These are phyloP conservation scores for Cassiopea andromeda DNA, from an alignment of 30 jellyfish, hydroid and myxozoan species.

Conservation along the genomic window DNA sequence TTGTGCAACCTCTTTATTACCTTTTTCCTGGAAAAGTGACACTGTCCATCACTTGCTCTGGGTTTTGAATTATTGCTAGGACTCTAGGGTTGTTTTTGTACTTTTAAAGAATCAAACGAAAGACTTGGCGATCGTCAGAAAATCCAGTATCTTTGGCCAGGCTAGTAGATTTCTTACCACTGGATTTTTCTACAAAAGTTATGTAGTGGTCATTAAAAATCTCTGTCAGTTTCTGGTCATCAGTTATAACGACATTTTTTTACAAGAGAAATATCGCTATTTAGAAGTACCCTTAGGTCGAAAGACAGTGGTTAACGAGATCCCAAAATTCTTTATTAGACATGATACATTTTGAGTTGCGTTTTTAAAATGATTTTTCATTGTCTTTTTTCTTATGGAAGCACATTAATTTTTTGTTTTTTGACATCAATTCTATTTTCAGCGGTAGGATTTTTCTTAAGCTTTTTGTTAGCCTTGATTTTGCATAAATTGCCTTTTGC, in stretches of 20 bases:
- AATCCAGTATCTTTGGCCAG: conserved; percentile 15
- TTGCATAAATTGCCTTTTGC: too few species aligned
- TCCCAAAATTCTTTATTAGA: conserved; percentile 1
- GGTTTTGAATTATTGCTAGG: not conserved
- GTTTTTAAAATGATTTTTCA: not conserved
- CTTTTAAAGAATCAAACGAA: not conserved
- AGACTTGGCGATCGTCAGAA: not conserved
- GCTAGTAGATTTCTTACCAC: conserved; percentile 1
- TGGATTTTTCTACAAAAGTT: not conserved
- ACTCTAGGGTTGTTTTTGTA: conserved; percentile 2
- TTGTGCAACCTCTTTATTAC: not conserved
- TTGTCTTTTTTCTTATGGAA: conserved; percentile 2
- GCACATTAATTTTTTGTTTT: conserved; percentile 50
- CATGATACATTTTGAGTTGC: not conserved
- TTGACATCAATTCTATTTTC: conserved; percentile 40
- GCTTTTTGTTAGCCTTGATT: not conserved
- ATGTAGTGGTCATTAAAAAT: too few species aligned
- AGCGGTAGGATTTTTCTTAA: conserved; percentile 37
- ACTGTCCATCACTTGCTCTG: not conserved
- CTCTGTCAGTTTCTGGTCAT: not conserved
- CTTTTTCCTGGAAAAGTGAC: not conserved
- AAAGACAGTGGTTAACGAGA: conserved; percentile 24
- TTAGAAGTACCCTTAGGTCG: conserved; percentile 2
- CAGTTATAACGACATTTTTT: not conserved
- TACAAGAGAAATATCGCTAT: conserved; percentile 11